Conservation (phyloP, 2,797 vertebrate species). For the Coreius guichenoti region DNA sequence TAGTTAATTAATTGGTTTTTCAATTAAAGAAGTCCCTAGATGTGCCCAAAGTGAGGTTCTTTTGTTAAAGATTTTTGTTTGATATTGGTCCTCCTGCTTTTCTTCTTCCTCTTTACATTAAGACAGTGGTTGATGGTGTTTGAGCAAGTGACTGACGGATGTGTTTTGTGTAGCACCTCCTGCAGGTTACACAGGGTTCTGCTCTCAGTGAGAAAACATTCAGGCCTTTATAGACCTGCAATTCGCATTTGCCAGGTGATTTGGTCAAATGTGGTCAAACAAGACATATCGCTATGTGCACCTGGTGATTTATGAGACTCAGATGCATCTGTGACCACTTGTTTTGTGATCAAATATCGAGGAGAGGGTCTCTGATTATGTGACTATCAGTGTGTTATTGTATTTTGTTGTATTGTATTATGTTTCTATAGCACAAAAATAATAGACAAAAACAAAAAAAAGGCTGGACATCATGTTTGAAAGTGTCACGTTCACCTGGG, state of each 20-base stretch:
- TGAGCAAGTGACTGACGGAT: conserved; percentile 54
- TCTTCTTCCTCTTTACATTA: conserved; percentile 66
- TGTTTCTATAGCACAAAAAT: neutral
- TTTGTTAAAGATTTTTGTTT: neutral
- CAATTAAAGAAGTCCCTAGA: neutral
- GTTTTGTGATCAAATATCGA: neutral
- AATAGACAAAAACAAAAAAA: neutral
- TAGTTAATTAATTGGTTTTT: neutral
- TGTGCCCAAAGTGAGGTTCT: neutral
- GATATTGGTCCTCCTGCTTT: neutral
- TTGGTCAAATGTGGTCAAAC: neutral
- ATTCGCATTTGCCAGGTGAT: neutral
- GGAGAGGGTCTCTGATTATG: neutral
- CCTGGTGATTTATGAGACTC: neutral
- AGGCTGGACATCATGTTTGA: neutral
- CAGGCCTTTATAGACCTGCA: neutral
- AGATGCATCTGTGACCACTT: neutral
- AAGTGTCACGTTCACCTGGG: neutral
- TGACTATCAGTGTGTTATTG: neutral
- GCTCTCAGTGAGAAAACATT: neutral
- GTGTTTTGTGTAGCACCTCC: conserved; percentile 68
- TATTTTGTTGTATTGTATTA: neutral
- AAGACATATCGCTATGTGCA: neutral
- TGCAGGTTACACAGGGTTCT: conserved; percentile 64
- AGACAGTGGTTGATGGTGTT: conserved; percentile 68